phyloP scores from a whole-genome alignment of 2,797 vertebrate genomes.

The Hoplostethus atlanticus region DNA sequence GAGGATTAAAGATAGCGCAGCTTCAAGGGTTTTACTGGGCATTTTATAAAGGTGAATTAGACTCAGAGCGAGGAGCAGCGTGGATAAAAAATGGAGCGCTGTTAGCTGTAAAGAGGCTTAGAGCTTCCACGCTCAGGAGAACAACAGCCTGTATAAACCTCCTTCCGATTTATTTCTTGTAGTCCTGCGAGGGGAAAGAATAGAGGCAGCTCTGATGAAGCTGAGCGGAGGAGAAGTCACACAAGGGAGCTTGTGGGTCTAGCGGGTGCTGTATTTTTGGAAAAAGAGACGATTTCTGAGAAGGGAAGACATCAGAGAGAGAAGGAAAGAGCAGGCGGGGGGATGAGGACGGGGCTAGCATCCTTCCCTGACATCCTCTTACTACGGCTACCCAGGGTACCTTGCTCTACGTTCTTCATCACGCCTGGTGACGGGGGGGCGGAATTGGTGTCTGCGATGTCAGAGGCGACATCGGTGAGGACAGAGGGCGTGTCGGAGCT shows the following conservation, averaged over 20 bases:
- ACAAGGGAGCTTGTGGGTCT: conserved; percentile 9
- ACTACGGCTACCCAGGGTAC: conserved; percentile 74
- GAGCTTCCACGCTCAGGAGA: conserved; percentile 8
- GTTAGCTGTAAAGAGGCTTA: conserved; percentile 16
- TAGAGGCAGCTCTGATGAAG: conserved; percentile 18
- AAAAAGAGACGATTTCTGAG: conserved; percentile 25
- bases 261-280: background rate
- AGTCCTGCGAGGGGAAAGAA: background rate
- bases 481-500: conserved; percentile 57
- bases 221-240: conserved; percentile 26
- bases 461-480: conserved; percentile 60
- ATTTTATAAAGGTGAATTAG: background rate
- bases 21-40: conserved; percentile 5
- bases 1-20: conserved; percentile 3
- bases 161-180: background rate
- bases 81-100: background rate
- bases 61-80: conserved; percentile 10
- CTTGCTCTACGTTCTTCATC: conserved; percentile 80
- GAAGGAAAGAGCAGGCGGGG: conserved; percentile 43
- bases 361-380: conserved; percentile 50
- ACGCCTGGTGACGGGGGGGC: conserved; percentile 67
- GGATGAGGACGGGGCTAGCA: conserved; percentile 33
- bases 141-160: conserved; percentile 28
- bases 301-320: conserved; percentile 34
- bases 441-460: conserved; percentile 67